Evolutionary conservation across 2,888 invertebrate species (phyloP), one percentile per base, ranked within the genome.

Genomic region (Leucophenga montana): DNA sequence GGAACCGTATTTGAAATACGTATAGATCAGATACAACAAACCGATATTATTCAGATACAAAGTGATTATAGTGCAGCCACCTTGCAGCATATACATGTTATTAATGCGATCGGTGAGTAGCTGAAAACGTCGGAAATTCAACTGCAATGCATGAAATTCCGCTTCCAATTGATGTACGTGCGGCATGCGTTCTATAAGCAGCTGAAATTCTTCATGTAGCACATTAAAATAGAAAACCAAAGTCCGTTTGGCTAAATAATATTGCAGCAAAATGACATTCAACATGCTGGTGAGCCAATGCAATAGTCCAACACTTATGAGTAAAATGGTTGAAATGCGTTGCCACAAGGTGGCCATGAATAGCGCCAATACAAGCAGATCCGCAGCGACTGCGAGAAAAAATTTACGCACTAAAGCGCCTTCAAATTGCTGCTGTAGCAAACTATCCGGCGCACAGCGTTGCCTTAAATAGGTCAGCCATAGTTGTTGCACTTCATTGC

Each of bases 11-110:
- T 33, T 53, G 3, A 53, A 39, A 9, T 31, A 53, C 1, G 39
- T 13, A 54, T 66, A 54, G 18, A 54, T 39, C 33, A 54, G 22
- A 39, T 53, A 66, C n/a, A 27, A 33, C 20, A 66, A 8, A 9
- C n/a, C 54, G 4, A 66, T 66, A 33, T 66, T 66, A 18, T 66
- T 66, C 53, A 66, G 16, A 33, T 54, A 39, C 3, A 39, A 16
- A 3, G 33, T 33, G 8, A 66, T 16, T 2, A 66, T 3, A 1
- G 20, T 20, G 16, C 16, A 18, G 8, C 9, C 33, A 16, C 53
- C 14, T 54, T 53, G 54, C 8, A 53, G 33, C 33, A 18, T 13
- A 20, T 33, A 66, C 1, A 66, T 33, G 3, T 44, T 16, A 13
- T 66, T 33, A 39, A 53, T 54, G 4, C 11, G 14, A 13, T 39